Base-by-base conservation (phyloP, 2,888 invertebrate genomes). In the Plebejus melissa region DNA sequence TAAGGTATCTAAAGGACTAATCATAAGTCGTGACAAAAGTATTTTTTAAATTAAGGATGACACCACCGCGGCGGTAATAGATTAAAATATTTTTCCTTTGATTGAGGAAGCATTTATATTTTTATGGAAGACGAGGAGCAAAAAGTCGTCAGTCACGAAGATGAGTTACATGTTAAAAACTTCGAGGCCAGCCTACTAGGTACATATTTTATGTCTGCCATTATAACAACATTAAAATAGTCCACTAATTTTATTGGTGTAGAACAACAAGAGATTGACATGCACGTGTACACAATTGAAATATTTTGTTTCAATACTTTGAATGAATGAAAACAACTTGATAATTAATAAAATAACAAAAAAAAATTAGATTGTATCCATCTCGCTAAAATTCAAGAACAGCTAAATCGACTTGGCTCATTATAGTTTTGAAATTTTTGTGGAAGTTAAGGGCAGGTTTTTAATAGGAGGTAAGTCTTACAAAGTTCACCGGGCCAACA, bases 131-230 rank as follows among this genome's bases (percentile, higher is more conserved):
- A 32, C 65, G 65, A 36, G 32, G 32, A 16, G 36, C 65, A 65
- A 65, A 65, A 65, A 65, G 65, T 32, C 65, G 65, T 13, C 13
- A 65, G 36, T 65, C 65, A 65, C 65, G 65, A 65, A 65, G 13
- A 36, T 65, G 65, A 65, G 13, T 28, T 36, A 32, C 13, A 16
- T 32, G 36, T 65, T 65, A 16, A 32, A 60, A 32, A 65, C 16
- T 65, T 65, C 65, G 65, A 65, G 65, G 65, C 32, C 65, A 0
- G 36, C 60, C 28, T 28, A 28, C 28, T 60, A 22, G 22, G 22
- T 22, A 22, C 22, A 22, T 22, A 60, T 60, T 28, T 57, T 60
- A 60, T 28, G 22, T 4, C 28, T 60, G 11, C 28, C 60, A 60
- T 60, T 28, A 60, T 60, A 60, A 60, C 22, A 28, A 9, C 60